These are phyloP conservation scores for Phrynocephalus vlangalii DNA, from an alignment of 2,797 vertebrate species.

Conservation along the genomic window DNA sequence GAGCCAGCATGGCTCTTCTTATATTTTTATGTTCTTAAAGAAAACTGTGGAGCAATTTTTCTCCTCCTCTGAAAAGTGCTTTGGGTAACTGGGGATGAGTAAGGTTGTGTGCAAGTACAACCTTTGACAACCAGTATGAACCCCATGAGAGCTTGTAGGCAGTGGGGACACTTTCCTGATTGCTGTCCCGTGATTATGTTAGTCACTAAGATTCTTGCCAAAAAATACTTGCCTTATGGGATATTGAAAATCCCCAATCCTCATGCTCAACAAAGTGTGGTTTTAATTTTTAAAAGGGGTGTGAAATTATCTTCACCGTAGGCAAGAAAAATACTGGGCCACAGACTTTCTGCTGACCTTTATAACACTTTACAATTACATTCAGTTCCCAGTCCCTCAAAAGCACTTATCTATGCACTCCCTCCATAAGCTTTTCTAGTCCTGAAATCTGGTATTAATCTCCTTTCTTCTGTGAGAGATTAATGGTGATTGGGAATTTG, in stretches of 20 bases:
- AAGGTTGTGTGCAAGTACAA: too few relatives aligned
- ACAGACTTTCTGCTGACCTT: slow-evolving; percentile 12
- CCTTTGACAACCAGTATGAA: too few relatives aligned
- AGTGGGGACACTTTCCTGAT: too few relatives aligned
- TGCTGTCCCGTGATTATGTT: too few relatives aligned
- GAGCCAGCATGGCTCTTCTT: too few relatives aligned
- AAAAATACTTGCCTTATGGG: too few relatives aligned
- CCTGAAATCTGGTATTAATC: slow-evolving; percentile 25
- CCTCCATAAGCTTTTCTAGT: slow-evolving; percentile 3
- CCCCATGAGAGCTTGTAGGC: too few relatives aligned
- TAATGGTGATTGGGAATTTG: slow-evolving; percentile 31
- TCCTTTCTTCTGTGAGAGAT: slow-evolving; percentile 28
- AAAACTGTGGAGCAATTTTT: too few relatives aligned
- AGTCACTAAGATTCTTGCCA: too few relatives aligned
- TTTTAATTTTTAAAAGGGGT: background rate
- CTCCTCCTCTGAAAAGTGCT: too few relatives aligned
- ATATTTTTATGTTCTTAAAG: too few relatives aligned
- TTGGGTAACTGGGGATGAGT: too few relatives aligned
- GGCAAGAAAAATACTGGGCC: background rate
- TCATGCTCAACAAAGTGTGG: background rate
- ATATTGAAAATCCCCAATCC: background rate
- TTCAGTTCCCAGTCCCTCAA: background rate
- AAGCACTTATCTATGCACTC: slow-evolving; percentile 3
- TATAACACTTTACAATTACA: background rate
- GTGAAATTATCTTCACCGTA: background rate